Conservation (phyloP, 2,113 vertebrate genomes). For the Actenoides hombroni region DNA sequence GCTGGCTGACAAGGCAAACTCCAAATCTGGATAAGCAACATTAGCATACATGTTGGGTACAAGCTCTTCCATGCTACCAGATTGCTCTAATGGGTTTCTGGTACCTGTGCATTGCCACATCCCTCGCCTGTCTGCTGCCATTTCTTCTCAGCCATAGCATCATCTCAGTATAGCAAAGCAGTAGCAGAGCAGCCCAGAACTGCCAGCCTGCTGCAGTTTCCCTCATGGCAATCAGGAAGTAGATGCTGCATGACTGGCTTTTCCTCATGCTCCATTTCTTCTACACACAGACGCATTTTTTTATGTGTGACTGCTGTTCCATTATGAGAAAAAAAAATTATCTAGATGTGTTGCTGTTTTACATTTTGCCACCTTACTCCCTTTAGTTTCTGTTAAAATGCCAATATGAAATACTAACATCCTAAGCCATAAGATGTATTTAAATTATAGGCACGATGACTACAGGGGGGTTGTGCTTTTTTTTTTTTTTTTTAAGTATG, state of each 20-base stretch:
- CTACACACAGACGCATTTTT: not conserved
- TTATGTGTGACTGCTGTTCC: not conserved
- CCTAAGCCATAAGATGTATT: not conserved
- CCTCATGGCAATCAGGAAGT: fast-evolving
- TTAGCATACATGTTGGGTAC: not conserved
- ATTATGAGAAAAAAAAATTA: not conserved
- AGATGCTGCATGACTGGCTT: not conserved
- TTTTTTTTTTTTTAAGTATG: not conserved
- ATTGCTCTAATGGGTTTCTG: not conserved
- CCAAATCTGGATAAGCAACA: not conserved
- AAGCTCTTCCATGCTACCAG: not conserved
- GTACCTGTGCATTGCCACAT: fast-evolving
- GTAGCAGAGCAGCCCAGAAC: not conserved
- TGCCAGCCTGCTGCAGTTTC: not conserved
- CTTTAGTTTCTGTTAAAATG: not conserved
- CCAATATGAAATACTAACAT: not conserved
- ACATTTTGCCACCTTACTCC: not conserved
- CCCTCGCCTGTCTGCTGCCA: not conserved
- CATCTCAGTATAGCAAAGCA: fast-evolving
- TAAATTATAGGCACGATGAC: not conserved
- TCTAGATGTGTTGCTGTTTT: not conserved
- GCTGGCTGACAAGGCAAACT: not conserved
- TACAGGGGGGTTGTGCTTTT: not conserved
- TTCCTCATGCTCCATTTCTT: not conserved
- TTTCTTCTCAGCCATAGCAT: not conserved